Evolutionary conservation across 2,113 vertebrate species (phyloP).

Genomic region (Apodemus sylvaticus): DNA sequence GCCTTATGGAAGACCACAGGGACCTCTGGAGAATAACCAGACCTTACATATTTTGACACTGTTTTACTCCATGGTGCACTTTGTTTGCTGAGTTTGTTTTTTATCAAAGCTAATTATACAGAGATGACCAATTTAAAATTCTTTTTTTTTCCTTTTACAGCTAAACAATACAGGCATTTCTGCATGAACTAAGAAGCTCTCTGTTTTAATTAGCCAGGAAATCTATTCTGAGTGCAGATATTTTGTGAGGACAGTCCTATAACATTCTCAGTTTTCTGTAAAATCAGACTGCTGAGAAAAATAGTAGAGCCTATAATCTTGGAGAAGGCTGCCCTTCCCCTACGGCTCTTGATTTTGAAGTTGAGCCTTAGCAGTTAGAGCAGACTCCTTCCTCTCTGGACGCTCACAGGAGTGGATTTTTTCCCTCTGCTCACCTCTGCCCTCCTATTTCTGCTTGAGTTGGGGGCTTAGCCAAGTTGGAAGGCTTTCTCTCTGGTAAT

Average conservation of each 20-base stretch:
- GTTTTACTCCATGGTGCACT: neutral
- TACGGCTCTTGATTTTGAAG: neutral
- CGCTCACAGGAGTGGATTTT: neutral
- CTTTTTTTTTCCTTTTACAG: neutral
- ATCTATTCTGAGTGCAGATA: neutral
- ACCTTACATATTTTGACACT: neutral
- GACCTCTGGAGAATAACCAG: neutral
- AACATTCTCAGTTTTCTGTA: neutral
- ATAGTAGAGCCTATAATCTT: neutral
- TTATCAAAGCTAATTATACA: neutral
- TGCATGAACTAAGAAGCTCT: neutral
- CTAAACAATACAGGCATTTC: neutral
- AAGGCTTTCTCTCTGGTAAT: neutral
- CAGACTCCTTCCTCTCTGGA: neutral
- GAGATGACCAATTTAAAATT: neutral
- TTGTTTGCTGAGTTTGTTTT: neutral
- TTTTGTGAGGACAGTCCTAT: neutral
- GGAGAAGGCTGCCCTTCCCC: neutral
- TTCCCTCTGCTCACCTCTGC: neutral
- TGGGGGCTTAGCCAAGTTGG: neutral
- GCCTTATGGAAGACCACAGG: neutral
- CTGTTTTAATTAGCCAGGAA: neutral
- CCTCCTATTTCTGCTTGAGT: neutral
- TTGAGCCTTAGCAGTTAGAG: neutral
- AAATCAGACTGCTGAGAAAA: slow-evolving; percentile 9